phyloP scores from a whole-genome alignment of 2,113 vertebrate genomes.

The Nyctereutes procyonoides region DNA sequence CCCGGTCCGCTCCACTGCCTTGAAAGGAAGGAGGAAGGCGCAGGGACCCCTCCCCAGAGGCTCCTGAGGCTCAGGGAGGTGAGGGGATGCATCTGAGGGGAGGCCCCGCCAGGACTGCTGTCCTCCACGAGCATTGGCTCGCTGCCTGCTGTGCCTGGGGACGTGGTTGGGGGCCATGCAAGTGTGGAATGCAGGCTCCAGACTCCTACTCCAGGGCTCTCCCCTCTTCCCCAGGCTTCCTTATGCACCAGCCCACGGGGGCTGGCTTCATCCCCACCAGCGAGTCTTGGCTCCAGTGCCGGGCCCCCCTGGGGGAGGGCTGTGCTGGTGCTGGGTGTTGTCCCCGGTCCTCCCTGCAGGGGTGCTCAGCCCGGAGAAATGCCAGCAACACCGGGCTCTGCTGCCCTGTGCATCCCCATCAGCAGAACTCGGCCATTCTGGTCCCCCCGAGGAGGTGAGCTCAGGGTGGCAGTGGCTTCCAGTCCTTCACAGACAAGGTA shows the following conservation, averaged over 20 bases:
- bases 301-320: not conserved
- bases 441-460: not conserved
- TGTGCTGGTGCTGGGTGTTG: not conserved
- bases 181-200: not conserved
- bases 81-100: not conserved
- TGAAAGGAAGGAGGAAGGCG: not conserved
- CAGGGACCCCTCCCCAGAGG: not conserved
- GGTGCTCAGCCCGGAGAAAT: not conserved
- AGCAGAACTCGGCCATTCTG: not conserved
- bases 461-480: not conserved
- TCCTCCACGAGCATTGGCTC: not conserved
- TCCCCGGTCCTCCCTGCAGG: fast-evolving
- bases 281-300: not conserved
- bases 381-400: not conserved
- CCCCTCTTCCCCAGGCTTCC: too few species aligned
- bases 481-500: not conserved
- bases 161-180: not conserved
- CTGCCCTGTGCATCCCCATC: not conserved
- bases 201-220: not conserved
- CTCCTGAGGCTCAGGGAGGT: not conserved
- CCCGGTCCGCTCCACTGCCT: not conserved
- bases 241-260: fast-evolving
- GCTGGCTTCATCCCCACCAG: too few species aligned
- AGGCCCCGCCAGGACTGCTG: not conserved
- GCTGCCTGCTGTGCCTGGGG: not conserved